Base-by-base conservation (phyloP, 2,113 vertebrate species). In the Grantiella picta region DNA sequence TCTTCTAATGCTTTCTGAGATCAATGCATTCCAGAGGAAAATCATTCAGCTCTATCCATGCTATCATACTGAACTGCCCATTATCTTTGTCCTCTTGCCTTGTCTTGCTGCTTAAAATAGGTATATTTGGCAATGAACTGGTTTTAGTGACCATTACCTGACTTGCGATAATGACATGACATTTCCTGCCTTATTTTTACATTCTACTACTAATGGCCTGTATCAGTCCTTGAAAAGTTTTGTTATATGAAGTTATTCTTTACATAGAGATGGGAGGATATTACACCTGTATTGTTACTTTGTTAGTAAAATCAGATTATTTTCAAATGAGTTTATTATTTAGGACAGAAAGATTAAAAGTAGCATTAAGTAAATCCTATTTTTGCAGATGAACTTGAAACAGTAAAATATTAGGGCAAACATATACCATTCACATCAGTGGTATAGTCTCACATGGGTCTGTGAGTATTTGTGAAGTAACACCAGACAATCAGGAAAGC, bases 11-110 rank as follows among this genome's bases (percentile, higher is more conserved):
- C 61, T 69, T 95, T 96, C 89, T 92, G 95, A 93, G 95, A 97
- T 97, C 95, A 97, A 91, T 94, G 89, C 54, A 82, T 95, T 97
- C 90, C 95, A 97, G 95, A 96, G 96, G 95, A 94, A 93, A 96
- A 97, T 95, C 85, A 93, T 95, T 92, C 89, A 77, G 75, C 81
- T 94, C 1, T 0, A 86, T 93, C 83, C 81, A 28, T 81, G 65
- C 44, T 71, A 83, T 93, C 90, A 86, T 89, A 71, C n/a, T 90
- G 73, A 60, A 60, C 72, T 94, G 76, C 69, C 90, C 80, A 95
- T 96, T 96, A 89, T 92, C 82, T 95, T 91, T 91, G 72, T 92
- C 66, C 65, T 89, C 71, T 91, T 90, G 64, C 52, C 64, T 94
- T 85, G 68, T 81, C 84, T 89, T 57, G 52, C 25, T 93, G 73